Conservation (phyloP, 2,113 vertebrate species). For the Leptobrachium leishanense region DNA sequence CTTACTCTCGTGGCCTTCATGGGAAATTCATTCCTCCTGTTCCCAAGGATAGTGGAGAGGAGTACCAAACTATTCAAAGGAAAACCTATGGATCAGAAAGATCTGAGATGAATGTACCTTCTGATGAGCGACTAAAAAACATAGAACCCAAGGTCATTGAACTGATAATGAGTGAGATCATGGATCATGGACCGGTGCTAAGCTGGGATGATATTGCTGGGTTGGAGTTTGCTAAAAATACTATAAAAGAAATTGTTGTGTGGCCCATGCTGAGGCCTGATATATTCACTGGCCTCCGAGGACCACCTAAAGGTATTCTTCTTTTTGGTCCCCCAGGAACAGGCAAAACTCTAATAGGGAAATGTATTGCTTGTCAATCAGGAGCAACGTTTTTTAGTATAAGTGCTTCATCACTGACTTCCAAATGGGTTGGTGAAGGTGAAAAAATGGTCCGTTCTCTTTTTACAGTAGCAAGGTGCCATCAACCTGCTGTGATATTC, state of each 20-base stretch:
- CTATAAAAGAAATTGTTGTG: slow-evolving; percentile 95
- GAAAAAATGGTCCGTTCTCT: slow-evolving; percentile 96
- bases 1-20: slow-evolving; percentile 80
- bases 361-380: slow-evolving; percentile 94
- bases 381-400: slow-evolving; percentile 97
- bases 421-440: slow-evolving; percentile 96
- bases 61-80: slow-evolving; percentile 12
- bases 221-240: slow-evolving; percentile 92
- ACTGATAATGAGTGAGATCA: slow-evolving; percentile 92
- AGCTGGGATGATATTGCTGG: slow-evolving; percentile 94
- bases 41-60: slow-evolving; percentile 72
- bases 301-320: slow-evolving; percentile 94
- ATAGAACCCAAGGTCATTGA: slow-evolving; percentile 95
- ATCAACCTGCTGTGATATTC: slow-evolving; percentile 95
- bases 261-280: slow-evolving; percentile 97
- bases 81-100: slow-evolving; percentile 46
- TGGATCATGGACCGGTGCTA: slow-evolving; percentile 91
- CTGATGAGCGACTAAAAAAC: slow-evolving; percentile 85
- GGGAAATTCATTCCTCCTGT: slow-evolving; percentile 90
- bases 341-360: slow-evolving; percentile 95
- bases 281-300: slow-evolving; percentile 91
- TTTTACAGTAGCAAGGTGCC: slow-evolving; percentile 88
- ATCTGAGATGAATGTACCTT: slow-evolving; percentile 49
- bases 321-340: slow-evolving; percentile 94
- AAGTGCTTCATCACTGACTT: slow-evolving; percentile 93